A percentile compares a stretch with the other conserved stretches of the same genome.
Evolutionary conservation across 1,140 invertebrate species (phyloP).

Genomic region (Liolophura sinensis): DNA sequence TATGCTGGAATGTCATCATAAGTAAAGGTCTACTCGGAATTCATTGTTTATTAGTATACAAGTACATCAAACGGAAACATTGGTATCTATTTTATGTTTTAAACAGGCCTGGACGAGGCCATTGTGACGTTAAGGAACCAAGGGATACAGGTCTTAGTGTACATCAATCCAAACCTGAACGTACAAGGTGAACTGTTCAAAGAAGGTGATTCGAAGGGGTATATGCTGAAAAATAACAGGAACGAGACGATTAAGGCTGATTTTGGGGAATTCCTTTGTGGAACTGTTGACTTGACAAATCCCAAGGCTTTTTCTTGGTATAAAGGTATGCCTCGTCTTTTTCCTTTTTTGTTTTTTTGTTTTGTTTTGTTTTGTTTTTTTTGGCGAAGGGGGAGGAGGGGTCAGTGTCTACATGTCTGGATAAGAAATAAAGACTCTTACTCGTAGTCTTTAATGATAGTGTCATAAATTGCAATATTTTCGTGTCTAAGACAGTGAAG

Average conservation of each 20-base stretch:
- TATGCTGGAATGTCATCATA: too few species aligned
- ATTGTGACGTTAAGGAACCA: conserved; percentile 40
- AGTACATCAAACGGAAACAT: too few species aligned
- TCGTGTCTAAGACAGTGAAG: too few species aligned
- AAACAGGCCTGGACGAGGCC: conserved; percentile 37
- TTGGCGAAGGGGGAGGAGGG: too few species aligned
- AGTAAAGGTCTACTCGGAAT: too few species aligned
- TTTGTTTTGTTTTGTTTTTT: too few species aligned
- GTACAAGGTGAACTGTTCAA: conserved; percentile 48
- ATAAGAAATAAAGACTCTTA: too few species aligned
- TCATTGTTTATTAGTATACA: too few species aligned
- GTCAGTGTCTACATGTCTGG: not conserved
- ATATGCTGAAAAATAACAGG: conserved; percentile 43
- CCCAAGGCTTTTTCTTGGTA: conserved; percentile 53
- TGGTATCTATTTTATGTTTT: conserved; percentile 5
- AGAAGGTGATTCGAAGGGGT: conserved; percentile 35
- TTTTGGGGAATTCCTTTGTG: conserved; percentile 56
- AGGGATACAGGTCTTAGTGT: conserved; percentile 48
- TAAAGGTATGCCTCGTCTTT: conserved; percentile 34
- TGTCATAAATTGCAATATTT: too few species aligned
- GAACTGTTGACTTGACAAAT: conserved; percentile 55
- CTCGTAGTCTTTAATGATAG: too few species aligned
- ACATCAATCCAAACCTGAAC: conserved; percentile 59
- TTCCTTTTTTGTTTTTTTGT: too few species aligned
- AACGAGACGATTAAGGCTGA: conserved; percentile 42